These are phyloP conservation scores for Zoroaster sp. DNA, from an alignment of 53 echinoderm and acorn worm species.

Conservation along the genomic window DNA sequence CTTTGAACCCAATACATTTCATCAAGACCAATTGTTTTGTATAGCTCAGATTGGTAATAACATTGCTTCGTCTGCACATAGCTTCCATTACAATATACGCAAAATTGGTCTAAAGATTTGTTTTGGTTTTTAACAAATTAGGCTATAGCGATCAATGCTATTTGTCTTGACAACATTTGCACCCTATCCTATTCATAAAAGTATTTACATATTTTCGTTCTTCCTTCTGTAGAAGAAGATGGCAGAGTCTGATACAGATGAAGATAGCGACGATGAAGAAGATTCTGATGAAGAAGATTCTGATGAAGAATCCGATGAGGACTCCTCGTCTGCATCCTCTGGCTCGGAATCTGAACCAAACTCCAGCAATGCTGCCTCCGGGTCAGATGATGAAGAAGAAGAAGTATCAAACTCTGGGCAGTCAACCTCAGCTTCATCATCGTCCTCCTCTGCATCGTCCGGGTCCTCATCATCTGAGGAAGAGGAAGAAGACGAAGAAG, in stretches of 20 bases:
- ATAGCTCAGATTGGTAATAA: too few species aligned
- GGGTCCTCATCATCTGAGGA: conserved; percentile 11
- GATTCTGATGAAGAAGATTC: too few species aligned
- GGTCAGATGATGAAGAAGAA: conserved; percentile 17
- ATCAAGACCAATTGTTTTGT: too few species aligned
- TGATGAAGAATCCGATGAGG: conserved; percentile 54
- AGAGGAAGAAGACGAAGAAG: not conserved
- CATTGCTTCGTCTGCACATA: too few species aligned
- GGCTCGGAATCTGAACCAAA: conserved; percentile 39
- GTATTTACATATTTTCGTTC: too few species aligned
- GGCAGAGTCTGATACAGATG: conserved; percentile 24
- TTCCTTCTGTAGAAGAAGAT: conserved; percentile 19
- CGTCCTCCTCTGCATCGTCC: not conserved
- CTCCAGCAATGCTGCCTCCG: conserved; percentile 45
- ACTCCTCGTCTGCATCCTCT: conserved; percentile 31
- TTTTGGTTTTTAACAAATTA: too few species aligned
- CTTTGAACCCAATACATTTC: too few species aligned
- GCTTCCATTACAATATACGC: too few species aligned
- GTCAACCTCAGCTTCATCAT: not conserved
- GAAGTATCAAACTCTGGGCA: not conserved
- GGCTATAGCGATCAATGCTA: too few species aligned
- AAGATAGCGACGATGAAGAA: conserved; percentile 55
- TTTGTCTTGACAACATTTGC: too few species aligned
- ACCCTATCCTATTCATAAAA: too few species aligned
- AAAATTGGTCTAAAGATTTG: too few species aligned